Base-by-base conservation (phyloP, 2,113 vertebrate genomes). In the Engystomops pustulosus region DNA sequence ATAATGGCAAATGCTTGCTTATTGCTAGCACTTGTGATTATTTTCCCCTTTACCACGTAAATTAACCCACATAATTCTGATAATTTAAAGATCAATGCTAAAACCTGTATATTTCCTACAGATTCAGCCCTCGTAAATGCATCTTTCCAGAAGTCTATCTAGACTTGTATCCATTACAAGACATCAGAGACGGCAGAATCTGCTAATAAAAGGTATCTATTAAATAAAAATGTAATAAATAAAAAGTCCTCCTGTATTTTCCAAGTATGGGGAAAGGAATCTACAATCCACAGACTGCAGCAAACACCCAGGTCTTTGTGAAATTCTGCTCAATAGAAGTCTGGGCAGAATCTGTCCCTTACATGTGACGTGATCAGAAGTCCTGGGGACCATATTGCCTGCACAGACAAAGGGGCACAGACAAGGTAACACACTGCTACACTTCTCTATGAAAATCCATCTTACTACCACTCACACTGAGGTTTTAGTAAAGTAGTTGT, bases 131-230 rank as follows among this genome's bases (percentile, higher is more conserved):
- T 17, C 23, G 10, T 17, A 45, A 75, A 51, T 51, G 47, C 51
- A 32, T 75, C 14, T 74, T 32, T 51, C 17, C 15, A 47, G 45
- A 75, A 20, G 27, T 75, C 23, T 75, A 30, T 51, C 25, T 34
- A 75, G 71, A 20, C 18, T 30, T 75, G 27, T 75, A 30, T 32
- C 17, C 23, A 30, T 69, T n/a, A 69, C 67, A 69, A 6, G 18
- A 3, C 34, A 41, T 6, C 67, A 32, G 8, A 49, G 14, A 5
- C 27, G 25, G 12, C 45, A 12, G 27, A 32, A 32, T 32, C 71
- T 51, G 18, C 45, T 32, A 20, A 1, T 75, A 44, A 75, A 75
- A 75, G 71, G 71, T 75, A 75, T 53, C 11, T 75, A 30, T 32
- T 30, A 7, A 20, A 14, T 45, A n/a, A n/a, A 41, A 41, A 41